These are phyloP conservation scores for Drosophila anomalata DNA, from an alignment of 2,888 invertebrate species.

Conservation along the genomic window DNA sequence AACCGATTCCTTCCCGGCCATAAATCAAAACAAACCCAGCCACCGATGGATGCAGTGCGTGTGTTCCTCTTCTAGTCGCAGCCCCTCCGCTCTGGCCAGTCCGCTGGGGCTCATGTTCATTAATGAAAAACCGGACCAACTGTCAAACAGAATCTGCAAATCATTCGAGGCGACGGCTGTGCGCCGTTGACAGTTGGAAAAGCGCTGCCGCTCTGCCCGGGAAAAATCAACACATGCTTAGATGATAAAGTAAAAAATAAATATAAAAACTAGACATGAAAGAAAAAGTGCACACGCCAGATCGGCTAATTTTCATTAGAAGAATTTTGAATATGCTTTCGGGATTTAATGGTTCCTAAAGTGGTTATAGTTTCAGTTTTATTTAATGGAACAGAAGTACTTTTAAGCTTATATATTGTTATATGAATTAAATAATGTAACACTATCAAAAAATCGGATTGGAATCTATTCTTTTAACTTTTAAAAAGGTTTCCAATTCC, in stretches of 20 bases:
- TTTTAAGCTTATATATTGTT: no score
- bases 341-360: background rate
- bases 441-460: no score
- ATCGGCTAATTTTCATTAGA: conserved; percentile 2
- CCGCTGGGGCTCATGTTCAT: conserved; percentile 65
- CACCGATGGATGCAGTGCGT: conserved; percentile 57
- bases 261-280: conserved; percentile 2
- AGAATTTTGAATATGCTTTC: conserved; percentile 25
- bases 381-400: no score
- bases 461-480: no score
- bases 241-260: conserved; percentile 56
- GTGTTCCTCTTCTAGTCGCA: conserved; percentile 54
- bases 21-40: conserved; percentile 59
- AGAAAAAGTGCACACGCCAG: conserved; percentile 13
- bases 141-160: conserved; percentile 79
- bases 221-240: conserved; percentile 80
- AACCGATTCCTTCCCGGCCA: conserved; percentile 36
- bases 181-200: conserved; percentile 76
- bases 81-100: conserved; percentile 30
- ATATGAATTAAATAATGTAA: no score
- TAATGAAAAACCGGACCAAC: conserved; percentile 78
- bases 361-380: no score
- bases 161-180: conserved; percentile 68
- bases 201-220: conserved; percentile 57
- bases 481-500: no score